Percentiles rank a stretch among this genome's conserved stretches.
Conservation (phyloP, 2,888 invertebrate species). For the Resseliella maxima region DNA sequence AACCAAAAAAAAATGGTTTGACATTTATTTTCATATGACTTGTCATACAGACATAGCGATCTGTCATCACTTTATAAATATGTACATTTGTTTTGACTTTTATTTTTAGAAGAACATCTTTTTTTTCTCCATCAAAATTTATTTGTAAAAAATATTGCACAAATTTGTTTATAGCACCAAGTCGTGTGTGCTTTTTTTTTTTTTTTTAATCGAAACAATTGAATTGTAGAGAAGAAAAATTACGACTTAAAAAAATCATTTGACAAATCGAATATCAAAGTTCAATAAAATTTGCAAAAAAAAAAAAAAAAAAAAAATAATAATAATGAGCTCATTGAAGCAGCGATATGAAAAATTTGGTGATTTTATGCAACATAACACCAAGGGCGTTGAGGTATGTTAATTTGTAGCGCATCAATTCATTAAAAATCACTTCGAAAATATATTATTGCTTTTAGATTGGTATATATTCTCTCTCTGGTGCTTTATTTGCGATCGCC, state of each 20-base stretch:
- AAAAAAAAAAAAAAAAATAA: not conserved
- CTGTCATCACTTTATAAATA: not conserved
- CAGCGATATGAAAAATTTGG: conserved; percentile 53
- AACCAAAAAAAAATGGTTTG: no score
- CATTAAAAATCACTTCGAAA: not conserved
- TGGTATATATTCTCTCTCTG: conserved; percentile 72
- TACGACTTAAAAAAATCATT: not conserved
- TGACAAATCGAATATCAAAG: not conserved
- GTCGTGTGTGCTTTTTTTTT: no score
- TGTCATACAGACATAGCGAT: not conserved
- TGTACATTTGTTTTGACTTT: conserved; percentile 34
- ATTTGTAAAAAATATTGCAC: not conserved
- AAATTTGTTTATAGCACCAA: no score
- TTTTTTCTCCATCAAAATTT: conserved; percentile 22
- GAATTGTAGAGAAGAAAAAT: not conserved
- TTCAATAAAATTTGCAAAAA: not conserved
- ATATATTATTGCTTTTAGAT: conserved; percentile 66
- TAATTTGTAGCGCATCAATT: not conserved
- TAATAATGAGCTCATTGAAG: conserved; percentile 37
- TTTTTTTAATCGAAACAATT: no score
- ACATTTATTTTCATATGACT: not conserved
- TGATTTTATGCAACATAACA: conserved; percentile 56
- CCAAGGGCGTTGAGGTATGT: conserved; percentile 56
- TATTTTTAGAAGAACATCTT: conserved; percentile 17
- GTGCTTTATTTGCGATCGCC: conserved; percentile 70